phyloP scores from a whole-genome alignment of 1,140 invertebrate genomes.

The Mesaphorura yosii region DNA sequence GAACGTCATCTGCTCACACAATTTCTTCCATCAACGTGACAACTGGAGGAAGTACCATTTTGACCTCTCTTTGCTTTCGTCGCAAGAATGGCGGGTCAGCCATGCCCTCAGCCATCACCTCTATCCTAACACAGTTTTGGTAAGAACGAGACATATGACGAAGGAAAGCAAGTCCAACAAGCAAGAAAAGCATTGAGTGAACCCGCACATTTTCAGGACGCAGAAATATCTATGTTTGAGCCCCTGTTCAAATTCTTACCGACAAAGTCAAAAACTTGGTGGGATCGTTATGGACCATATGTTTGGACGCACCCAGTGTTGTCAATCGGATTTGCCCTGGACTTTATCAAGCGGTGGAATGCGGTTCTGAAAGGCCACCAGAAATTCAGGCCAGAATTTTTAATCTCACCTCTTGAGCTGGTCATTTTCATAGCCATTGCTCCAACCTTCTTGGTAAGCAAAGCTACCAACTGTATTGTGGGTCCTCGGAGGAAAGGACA shows the following conservation, averaged over 20 bases:
- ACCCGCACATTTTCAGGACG: constrained; percentile 43
- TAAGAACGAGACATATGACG: constrained; percentile 2
- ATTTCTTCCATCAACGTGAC: constrained; percentile 67
- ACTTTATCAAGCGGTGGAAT: constrained; percentile 33
- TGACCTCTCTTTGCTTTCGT: constrained; percentile 53
- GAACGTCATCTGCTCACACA: constrained; percentile 53
- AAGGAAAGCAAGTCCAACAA: not conserved
- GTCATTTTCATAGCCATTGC: not conserved
- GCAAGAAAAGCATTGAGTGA: not conserved
- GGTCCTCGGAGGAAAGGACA: too few species aligned
- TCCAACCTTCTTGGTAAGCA: not conserved
- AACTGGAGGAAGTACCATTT: constrained; percentile 73
- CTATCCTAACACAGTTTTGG: constrained; percentile 60
- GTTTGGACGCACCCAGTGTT: constrained; percentile 44
- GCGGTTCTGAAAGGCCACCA: constrained; percentile 14
- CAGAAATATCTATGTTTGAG: constrained; percentile 57
- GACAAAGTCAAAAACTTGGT: constrained; percentile 37
- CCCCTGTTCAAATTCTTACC: constrained; percentile 59
- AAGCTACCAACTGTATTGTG: too few species aligned
- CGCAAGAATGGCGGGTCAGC: constrained; percentile 59
- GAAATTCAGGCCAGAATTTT: constrained; percentile 16
- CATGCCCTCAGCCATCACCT: constrained; percentile 68
- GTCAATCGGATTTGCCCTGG: constrained; percentile 36
- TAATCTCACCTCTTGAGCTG: constrained; percentile 17
- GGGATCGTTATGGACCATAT: constrained; percentile 38